Conservation (phyloP, 1,140 invertebrate species). For the Frieseomelitta varia region DNA sequence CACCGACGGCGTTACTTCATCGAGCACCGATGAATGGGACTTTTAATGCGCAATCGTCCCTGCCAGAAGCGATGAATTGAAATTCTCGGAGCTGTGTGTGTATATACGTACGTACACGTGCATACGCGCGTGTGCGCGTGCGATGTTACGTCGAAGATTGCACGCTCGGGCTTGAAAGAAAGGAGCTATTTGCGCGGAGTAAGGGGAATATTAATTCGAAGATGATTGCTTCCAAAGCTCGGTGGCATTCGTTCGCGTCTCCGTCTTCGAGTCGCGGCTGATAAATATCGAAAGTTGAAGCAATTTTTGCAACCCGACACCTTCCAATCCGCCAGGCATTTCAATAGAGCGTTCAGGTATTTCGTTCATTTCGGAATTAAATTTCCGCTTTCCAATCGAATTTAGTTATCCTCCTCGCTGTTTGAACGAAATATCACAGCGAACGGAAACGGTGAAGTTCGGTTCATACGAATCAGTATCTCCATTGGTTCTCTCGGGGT, state of each 20-base stretch:
- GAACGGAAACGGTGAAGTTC: background rate
- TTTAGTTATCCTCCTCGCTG: background rate
- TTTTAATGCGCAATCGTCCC: slow-evolving; percentile 34
- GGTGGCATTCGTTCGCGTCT: background rate
- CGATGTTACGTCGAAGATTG: slow-evolving; percentile 2
- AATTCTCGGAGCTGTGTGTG: background rate
- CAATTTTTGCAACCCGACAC: background rate
- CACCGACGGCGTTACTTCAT: background rate
- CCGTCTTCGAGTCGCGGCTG: too few relatives aligned
- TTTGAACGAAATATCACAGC: background rate
- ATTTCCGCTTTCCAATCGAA: background rate
- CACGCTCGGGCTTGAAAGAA: background rate
- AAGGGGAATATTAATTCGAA: background rate
- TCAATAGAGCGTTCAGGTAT: background rate
- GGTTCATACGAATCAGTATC: background rate
- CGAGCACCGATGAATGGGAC: slow-evolving; percentile 10
- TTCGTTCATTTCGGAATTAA: background rate
- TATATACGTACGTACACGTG: too few relatives aligned
- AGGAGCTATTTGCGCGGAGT: background rate
- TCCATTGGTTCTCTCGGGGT: background rate
- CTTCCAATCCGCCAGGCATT: background rate
- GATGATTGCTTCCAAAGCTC: background rate
- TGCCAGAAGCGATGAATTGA: slow-evolving; percentile 19
- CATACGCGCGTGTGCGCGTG: too few relatives aligned
- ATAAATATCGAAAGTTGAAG: background rate